phyloP scores from a whole-genome alignment of 2,113 vertebrate species.

The Hemicordylus capensis region DNA sequence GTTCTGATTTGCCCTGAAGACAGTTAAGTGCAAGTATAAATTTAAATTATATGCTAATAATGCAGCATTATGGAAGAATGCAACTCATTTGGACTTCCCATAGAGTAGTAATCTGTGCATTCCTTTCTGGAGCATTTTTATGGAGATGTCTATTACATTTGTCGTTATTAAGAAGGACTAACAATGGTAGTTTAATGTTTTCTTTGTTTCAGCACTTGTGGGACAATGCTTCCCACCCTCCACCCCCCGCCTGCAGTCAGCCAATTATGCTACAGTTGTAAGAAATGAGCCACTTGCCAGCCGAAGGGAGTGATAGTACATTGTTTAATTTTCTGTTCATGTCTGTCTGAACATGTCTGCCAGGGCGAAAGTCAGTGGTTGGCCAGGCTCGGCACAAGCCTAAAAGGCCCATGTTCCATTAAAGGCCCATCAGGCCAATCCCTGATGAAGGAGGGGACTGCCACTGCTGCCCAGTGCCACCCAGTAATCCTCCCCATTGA shows the following conservation, averaged over 20 bases:
- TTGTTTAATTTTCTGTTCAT: neutral
- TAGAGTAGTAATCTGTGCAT: slow-evolving; percentile 74
- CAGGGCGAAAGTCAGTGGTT: too few relatives aligned
- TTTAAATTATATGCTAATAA: slow-evolving; percentile 74
- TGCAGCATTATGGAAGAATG: slow-evolving; percentile 79
- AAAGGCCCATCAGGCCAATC: too few relatives aligned
- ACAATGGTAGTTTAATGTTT: slow-evolving; percentile 83
- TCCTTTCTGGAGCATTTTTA: slow-evolving; percentile 78
- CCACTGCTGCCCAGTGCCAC: too few relatives aligned
- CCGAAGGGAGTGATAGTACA: slow-evolving; percentile 19
- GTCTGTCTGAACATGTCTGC: neutral
- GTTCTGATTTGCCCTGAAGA: slow-evolving; percentile 77
- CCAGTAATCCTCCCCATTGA: too few relatives aligned
- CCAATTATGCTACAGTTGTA: slow-evolving; percentile 39
- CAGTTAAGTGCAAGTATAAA: slow-evolving; percentile 77
- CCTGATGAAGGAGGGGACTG: too few relatives aligned
- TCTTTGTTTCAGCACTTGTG: slow-evolving; percentile 79
- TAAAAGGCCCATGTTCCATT: too few relatives aligned
- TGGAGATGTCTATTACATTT: slow-evolving; percentile 81
- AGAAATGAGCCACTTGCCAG: slow-evolving; percentile 26
- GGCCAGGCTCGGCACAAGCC: too few relatives aligned
- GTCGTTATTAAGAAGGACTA: slow-evolving; percentile 77
- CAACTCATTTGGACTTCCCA: slow-evolving; percentile 72
- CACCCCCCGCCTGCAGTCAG: slow-evolving; percentile 48
- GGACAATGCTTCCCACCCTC: slow-evolving; percentile 70